Conservation (phyloP, 92 coral and sea anemone species). For the Nematostella vectensis region DNA sequence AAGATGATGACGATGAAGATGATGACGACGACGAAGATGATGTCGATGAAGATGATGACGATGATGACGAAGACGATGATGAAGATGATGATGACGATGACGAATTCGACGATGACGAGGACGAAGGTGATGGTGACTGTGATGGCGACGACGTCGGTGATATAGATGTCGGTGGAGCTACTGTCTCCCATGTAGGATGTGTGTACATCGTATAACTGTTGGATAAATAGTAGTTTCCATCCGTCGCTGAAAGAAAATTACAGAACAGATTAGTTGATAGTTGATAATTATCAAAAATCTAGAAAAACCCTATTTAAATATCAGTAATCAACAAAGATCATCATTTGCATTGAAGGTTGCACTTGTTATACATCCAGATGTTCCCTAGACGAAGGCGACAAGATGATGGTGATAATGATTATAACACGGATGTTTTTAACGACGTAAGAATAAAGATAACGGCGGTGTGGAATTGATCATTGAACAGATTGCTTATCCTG, state of each 20-base stretch:
- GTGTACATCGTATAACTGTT: constrained; percentile 67
- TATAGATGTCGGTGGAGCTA: constrained; percentile 16
- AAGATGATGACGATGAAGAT: constrained; percentile 16
- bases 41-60: constrained; percentile 24
- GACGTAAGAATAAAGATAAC: no score
- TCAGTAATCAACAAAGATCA: no score
- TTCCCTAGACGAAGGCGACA: no score
- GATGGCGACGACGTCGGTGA: constrained; percentile 22
- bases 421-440: no score
- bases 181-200: constrained; percentile 18
- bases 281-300: background rate
- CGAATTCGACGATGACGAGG: constrained; percentile 19
- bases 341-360: no score
- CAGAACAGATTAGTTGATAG: background rate
- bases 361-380: no score
- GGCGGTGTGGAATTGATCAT: no score
- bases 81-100: constrained; percentile 30
- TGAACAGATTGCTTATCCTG: no score
- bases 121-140: constrained; percentile 16
- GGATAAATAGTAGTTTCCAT: constrained; percentile 48
- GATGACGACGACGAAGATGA: constrained; percentile 31
- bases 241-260: constrained; percentile 28
- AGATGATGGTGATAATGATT: no score
- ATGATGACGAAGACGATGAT: constrained; percentile 31
- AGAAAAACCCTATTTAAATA: no score